Evolutionary conservation across 2,113 vertebrate species (phyloP).

Genomic region (Pithys albifrons): DNA sequence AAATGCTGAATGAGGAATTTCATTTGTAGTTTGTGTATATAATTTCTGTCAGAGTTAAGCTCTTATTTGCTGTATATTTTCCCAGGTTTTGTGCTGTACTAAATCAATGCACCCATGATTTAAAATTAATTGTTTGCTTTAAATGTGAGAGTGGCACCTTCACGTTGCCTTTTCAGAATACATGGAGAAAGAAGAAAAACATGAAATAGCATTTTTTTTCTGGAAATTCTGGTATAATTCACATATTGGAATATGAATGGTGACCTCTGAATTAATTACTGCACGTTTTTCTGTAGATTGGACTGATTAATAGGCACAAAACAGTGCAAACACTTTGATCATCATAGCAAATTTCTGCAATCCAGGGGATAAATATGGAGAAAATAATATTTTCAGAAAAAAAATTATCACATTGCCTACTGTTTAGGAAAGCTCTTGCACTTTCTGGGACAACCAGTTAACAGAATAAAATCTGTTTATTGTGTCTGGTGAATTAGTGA

Average conservation of each 20-base stretch:
- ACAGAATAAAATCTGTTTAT: not conserved
- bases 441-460: constrained; percentile 30
- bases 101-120: not conserved
- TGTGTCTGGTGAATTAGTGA: constrained; percentile 35
- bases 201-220: not conserved
- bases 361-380: not conserved
- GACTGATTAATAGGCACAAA: not conserved
- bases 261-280: not conserved
- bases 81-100: not conserved
- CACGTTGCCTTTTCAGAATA: not conserved
- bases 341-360: not conserved
- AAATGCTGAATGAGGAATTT: not conserved
- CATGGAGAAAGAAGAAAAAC: not conserved
- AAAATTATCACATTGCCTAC: not conserved
- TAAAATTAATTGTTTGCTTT: not conserved
- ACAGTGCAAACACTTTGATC: not conserved
- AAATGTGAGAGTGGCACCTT: not conserved
- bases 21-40: not conserved
- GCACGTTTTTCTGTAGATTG: not conserved
- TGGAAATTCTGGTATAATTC: not conserved
- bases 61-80: not conserved
- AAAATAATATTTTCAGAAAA: constrained; percentile 2
- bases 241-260: not conserved
- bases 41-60: not conserved
- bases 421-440: constrained; percentile 39